Evolutionary conservation across 2,113 vertebrate genomes (phyloP).

Genomic region (Corvus cornix): DNA sequence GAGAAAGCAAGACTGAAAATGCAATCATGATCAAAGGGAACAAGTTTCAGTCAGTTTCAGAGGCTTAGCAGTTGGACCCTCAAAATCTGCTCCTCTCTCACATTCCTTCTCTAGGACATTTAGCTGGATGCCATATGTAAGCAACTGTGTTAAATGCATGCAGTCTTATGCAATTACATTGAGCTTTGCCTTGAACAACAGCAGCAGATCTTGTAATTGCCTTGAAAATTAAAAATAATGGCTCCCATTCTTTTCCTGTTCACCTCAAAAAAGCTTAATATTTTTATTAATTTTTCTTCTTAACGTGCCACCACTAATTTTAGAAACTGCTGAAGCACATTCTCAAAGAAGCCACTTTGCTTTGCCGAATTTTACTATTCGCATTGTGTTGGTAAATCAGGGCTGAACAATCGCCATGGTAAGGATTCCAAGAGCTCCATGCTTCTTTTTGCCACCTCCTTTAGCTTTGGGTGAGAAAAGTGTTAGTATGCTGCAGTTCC

Average conservation of each 20-base stretch:
- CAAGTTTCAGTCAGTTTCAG: not conserved
- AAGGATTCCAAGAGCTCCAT: not conserved
- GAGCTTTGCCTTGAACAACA: not conserved
- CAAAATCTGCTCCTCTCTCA: not conserved
- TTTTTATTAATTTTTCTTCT: not conserved
- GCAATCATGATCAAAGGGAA: not conserved
- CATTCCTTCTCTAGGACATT: not conserved
- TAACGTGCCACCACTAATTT: not conserved
- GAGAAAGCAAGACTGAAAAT: not conserved
- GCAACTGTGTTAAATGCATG: not conserved
- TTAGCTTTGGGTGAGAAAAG: not conserved
- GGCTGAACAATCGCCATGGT: not conserved
- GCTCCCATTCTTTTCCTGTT: not conserved
- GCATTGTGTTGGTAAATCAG: not conserved
- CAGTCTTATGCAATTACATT: not conserved
- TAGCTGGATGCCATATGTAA: not conserved
- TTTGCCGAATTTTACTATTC: not conserved
- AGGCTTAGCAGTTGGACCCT: not conserved
- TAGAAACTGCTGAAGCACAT: not conserved
- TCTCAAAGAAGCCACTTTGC: not conserved
- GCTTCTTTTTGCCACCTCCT: not conserved
- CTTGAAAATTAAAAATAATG: not conserved
- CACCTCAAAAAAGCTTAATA: not conserved
- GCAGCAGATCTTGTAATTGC: not conserved
- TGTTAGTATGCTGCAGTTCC: not conserved